Evolutionary conservation across 2,113 vertebrate species (phyloP).

Genomic region (Nesoenas mayeri): DNA sequence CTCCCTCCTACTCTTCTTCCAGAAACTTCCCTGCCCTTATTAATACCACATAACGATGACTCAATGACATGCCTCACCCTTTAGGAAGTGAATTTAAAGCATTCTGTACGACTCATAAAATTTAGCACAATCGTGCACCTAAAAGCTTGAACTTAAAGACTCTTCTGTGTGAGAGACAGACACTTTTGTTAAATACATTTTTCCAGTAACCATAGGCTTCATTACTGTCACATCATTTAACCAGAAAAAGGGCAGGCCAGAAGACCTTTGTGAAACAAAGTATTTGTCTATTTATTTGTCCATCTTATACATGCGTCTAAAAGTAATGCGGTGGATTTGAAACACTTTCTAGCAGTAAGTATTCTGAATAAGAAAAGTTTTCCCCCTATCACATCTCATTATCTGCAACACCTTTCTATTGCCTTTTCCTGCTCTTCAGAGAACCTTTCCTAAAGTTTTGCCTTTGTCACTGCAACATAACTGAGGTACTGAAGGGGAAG

Average conservation of each 20-base stretch:
- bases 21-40: neutral
- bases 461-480: neutral
- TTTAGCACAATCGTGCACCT: neutral
- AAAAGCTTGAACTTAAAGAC: neutral
- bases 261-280: neutral
- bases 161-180: neutral
- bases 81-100: neutral
- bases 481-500: neutral
- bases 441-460: neutral
- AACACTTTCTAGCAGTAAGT: neutral
- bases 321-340: neutral
- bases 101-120: neutral
- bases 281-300: neutral
- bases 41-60: neutral
- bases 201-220: neutral
- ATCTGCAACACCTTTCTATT: neutral
- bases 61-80: neutral
- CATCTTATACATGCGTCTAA: neutral
- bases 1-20: neutral
- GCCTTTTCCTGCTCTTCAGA: neutral
- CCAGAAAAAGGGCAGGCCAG: neutral
- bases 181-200: neutral
- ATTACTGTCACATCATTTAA: accelerated
- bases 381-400: neutral
- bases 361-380: neutral